Evolutionary conservation across 2,888 invertebrate genomes (phyloP).

Genomic region (Lampropteryx suffumata): DNA sequence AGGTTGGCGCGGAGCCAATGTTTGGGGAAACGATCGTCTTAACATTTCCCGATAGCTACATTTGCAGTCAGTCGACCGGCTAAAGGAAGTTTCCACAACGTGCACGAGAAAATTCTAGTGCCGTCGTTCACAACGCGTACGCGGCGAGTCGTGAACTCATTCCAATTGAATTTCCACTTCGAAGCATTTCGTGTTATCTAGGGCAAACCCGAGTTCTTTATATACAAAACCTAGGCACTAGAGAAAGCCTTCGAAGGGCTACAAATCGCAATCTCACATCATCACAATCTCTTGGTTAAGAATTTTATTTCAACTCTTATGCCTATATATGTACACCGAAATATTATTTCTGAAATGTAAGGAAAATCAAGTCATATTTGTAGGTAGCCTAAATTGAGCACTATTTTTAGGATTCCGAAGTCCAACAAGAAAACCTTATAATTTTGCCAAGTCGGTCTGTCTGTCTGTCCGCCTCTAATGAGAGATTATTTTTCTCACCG

Average conservation of each 20-base stretch:
- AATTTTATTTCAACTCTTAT: too few relatives aligned
- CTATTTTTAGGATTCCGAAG: too few relatives aligned
- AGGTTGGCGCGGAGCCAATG: slow-evolving; percentile 63
- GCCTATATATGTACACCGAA: too few relatives aligned
- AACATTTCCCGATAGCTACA: slow-evolving; percentile 63
- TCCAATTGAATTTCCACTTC: slow-evolving; percentile 59
- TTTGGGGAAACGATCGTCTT: slow-evolving; percentile 61
- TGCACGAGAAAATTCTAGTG: slow-evolving; percentile 48
- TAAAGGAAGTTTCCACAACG: slow-evolving; percentile 63
- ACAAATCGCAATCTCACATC: too few relatives aligned
- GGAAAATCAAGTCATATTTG: too few relatives aligned
- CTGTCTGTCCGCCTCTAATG: too few relatives aligned
- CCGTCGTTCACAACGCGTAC: slow-evolving; percentile 43
- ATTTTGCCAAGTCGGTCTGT: too few relatives aligned
- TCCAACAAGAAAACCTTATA: too few relatives aligned
- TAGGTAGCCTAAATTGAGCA: too few relatives aligned
- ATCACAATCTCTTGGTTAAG: too few relatives aligned
- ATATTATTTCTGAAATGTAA: too few relatives aligned
- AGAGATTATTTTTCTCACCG: too few relatives aligned
- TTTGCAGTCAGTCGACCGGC: slow-evolving; percentile 57
- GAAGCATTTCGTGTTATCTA: slow-evolving; percentile 40
- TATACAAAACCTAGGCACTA: slow-evolving; percentile 46
- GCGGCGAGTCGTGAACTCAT: slow-evolving; percentile 63
- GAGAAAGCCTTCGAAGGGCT: slow-evolving; percentile 10
- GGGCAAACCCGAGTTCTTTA: slow-evolving; percentile 32